A percentile compares a stretch with the other conserved stretches of the same genome.
Conservation (phyloP, 1,140 invertebrate species). For the Riptortus pedestris region DNA sequence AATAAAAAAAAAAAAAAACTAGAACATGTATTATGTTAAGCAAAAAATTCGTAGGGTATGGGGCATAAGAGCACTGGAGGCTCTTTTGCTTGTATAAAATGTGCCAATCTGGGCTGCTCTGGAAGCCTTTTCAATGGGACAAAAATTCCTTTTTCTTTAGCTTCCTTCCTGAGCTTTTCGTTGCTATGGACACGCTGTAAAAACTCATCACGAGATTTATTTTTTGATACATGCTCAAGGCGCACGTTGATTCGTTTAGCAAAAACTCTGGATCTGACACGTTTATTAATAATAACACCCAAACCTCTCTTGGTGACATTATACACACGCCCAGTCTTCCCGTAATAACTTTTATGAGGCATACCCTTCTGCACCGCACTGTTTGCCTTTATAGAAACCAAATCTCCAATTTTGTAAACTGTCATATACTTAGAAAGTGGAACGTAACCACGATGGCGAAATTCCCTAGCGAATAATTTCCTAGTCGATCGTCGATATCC, state of each 20-base stretch:
- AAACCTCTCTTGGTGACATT: slow-evolving; percentile 95
- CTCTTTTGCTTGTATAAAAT: slow-evolving; percentile 74
- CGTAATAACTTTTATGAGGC: slow-evolving; percentile 98
- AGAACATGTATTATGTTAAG: no score
- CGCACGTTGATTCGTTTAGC: slow-evolving; percentile 94
- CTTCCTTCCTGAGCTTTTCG: slow-evolving; percentile 66
- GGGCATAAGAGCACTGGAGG: slow-evolving; percentile 76
- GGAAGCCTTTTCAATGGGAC: slow-evolving; percentile 76
- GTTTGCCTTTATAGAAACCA: slow-evolving; percentile 97
- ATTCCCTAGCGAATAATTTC: slow-evolving; percentile 91
- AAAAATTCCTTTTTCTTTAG: slow-evolving; percentile 63
- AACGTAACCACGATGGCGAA: slow-evolving; percentile 89
- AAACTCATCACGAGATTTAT: slow-evolving; percentile 94
- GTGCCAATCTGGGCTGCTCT: slow-evolving; percentile 65
- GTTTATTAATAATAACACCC: slow-evolving; percentile 97
- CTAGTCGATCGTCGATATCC: slow-evolving; percentile 96
- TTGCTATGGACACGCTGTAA: slow-evolving; percentile 84
- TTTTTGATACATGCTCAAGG: slow-evolving; percentile 95
- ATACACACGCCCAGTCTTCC: slow-evolving; percentile 94
- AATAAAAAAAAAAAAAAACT: no score
- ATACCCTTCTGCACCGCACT: slow-evolving; percentile 99
- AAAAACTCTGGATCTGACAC: slow-evolving; percentile 84
- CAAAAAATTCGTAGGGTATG: slow-evolving; percentile 95
- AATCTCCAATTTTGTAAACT: slow-evolving; percentile 95
- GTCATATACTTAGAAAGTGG: slow-evolving; percentile 93